A percentile compares a stretch with the other conserved stretches of the same genome.
These are phyloP conservation scores for Tetranychus urticae DNA, from an alignment of 1,140 invertebrate species.

Conservation along the genomic window DNA sequence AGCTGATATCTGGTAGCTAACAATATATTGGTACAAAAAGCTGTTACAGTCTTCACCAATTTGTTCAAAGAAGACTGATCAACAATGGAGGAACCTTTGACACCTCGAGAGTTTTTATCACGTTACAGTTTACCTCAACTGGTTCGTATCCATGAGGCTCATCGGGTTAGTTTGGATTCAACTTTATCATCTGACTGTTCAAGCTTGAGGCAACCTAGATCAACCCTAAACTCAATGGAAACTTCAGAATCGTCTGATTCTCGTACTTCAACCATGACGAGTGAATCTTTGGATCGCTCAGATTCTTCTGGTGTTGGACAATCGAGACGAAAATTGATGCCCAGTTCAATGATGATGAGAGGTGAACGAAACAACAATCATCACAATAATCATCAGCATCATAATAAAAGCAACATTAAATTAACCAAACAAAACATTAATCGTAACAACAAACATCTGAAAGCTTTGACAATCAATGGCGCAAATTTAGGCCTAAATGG, in stretches of 20 bases:
- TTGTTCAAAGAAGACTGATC: background rate
- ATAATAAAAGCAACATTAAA: background rate
- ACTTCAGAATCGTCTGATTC: background rate
- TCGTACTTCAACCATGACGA: too few relatives aligned
- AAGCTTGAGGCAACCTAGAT: background rate
- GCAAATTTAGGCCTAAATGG: too few relatives aligned
- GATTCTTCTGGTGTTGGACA: too few relatives aligned
- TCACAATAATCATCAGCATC: background rate
- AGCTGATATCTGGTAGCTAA: too few relatives aligned
- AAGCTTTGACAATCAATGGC: too few relatives aligned
- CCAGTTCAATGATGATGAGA: background rate
- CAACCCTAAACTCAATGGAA: background rate
- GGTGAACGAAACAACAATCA: background rate
- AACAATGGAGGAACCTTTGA: constrained; percentile 4
- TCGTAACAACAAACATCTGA: too few relatives aligned
- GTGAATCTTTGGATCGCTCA: too few relatives aligned
- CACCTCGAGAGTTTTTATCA: constrained; percentile 9
- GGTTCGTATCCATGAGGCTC: constrained; percentile 8
- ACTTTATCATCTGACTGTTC: background rate
- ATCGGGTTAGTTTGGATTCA: background rate
- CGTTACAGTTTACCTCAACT: constrained; percentile 10
- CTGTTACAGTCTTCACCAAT: too few relatives aligned
- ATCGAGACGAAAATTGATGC: too few relatives aligned
- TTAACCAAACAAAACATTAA: too few relatives aligned
- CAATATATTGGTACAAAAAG: too few relatives aligned